phyloP scores from a whole-genome alignment of 1,140 invertebrate species.

The Papilio glaucus region DNA sequence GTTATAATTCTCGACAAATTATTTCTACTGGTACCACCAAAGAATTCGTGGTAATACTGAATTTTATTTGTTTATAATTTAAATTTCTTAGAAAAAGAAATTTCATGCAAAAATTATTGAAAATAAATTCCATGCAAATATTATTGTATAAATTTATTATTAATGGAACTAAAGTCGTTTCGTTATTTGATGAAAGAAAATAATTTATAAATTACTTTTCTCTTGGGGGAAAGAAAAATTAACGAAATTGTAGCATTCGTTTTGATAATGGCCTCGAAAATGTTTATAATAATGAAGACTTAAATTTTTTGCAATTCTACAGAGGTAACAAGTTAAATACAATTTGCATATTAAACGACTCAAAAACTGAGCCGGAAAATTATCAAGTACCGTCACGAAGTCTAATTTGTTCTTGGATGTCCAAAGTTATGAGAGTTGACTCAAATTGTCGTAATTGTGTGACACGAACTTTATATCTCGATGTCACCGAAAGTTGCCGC shows the following conservation, averaged over 20 bases:
- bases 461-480: slow-evolving; percentile 66
- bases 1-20: too few species aligned
- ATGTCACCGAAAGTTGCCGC: slow-evolving; percentile 63
- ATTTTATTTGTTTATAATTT: neutral
- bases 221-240: neutral
- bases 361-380: slow-evolving; percentile 49
- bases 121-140: neutral
- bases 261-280: slow-evolving; percentile 11
- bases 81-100: neutral
- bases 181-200: neutral
- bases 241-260: neutral
- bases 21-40: too few species aligned
- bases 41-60: neutral
- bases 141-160: neutral
- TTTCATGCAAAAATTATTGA: neutral
- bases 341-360: slow-evolving; percentile 43
- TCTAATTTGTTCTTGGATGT: slow-evolving; percentile 63
- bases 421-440: slow-evolving; percentile 61
- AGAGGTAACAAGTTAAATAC: slow-evolving; percentile 49
- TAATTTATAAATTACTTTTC: slow-evolving; percentile 11
- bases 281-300: slow-evolving; percentile 13
- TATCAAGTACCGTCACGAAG: slow-evolving; percentile 55
- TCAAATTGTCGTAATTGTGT: slow-evolving; percentile 73
- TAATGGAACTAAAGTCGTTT: neutral
- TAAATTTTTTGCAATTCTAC: slow-evolving; percentile 24